Percentiles rank a stretch among this genome's conserved stretches.
Conservation (phyloP, 2,797 vertebrate genomes). For the Mionectes olivaceus region DNA sequence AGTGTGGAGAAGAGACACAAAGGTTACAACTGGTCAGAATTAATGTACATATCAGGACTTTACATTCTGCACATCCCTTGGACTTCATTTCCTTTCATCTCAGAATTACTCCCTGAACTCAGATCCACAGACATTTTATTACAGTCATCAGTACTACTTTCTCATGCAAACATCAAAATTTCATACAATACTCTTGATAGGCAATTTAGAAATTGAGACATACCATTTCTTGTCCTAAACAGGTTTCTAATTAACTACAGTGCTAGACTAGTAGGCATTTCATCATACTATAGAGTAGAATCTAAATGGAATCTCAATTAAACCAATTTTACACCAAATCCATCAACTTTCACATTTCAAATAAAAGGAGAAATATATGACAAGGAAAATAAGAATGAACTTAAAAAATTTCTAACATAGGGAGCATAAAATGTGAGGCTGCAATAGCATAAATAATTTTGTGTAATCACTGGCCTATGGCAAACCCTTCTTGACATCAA, state of each 20-base stretch:
- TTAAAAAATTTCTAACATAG: background rate
- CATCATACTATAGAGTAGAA: background rate
- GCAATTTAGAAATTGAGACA: constrained; percentile 44
- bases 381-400: background rate
- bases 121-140: background rate
- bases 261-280: background rate
- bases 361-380: background rate
- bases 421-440: background rate
- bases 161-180: constrained; percentile 14
- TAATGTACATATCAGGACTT: background rate
- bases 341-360: background rate
- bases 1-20: background rate
- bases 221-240: background rate
- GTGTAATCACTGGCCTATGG: background rate
- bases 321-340: constrained; percentile 13
- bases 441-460: background rate
- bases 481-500: background rate
- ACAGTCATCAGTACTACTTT: background rate
- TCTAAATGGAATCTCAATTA: constrained; percentile 32
- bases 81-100: background rate
- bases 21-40: background rate
- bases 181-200: background rate
- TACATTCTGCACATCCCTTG: background rate
- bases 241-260: constrained; percentile 44
- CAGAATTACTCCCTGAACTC: background rate